phyloP scores from a whole-genome alignment of 2,888 invertebrate genomes.

The Eilema caniola region DNA sequence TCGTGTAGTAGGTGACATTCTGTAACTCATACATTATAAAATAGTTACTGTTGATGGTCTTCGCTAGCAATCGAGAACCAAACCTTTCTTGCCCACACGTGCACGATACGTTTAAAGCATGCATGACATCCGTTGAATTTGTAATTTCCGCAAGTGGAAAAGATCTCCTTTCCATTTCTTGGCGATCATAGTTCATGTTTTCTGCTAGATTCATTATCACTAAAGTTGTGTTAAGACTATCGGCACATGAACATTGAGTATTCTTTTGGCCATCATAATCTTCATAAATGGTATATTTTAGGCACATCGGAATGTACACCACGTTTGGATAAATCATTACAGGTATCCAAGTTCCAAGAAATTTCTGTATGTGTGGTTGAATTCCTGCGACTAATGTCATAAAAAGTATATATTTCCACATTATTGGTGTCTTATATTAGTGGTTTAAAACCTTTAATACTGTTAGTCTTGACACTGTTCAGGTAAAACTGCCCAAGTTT shows the following conservation, averaged over 20 bases:
- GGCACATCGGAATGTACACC: conserved; percentile 14
- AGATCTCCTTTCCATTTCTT: conserved; percentile 9
- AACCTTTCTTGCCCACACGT: conserved; percentile 5
- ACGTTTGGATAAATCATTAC: conserved; percentile 13
- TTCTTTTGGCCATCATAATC: conserved; percentile 14
- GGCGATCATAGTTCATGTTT: conserved; percentile 13
- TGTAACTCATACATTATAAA: conserved; percentile 10
- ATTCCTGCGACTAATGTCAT: not conserved
- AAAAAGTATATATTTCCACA: conserved; percentile 11
- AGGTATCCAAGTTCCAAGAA: conserved; percentile 7
- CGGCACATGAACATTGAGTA: conserved; percentile 6
- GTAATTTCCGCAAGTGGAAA: conserved; percentile 6
- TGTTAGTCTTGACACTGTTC: not conserved
- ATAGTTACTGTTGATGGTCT: conserved; percentile 10
- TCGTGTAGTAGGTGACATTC: conserved; percentile 6
- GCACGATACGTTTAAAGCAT: conserved; percentile 1
- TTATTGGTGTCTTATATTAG: not conserved
- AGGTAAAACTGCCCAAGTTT: conserved; percentile 6
- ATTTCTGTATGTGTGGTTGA: conserved; percentile 9
- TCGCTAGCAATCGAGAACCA: not conserved
- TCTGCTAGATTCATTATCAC: conserved; percentile 12
- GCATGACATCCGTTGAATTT: not conserved
- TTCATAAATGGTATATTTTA: conserved; percentile 13
- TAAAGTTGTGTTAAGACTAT: conserved; percentile 9
- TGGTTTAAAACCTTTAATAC: not conserved